Evolutionary conservation across 2,113 vertebrate genomes (phyloP).

Genomic region (Rhinopomastus cyanomelas): DNA sequence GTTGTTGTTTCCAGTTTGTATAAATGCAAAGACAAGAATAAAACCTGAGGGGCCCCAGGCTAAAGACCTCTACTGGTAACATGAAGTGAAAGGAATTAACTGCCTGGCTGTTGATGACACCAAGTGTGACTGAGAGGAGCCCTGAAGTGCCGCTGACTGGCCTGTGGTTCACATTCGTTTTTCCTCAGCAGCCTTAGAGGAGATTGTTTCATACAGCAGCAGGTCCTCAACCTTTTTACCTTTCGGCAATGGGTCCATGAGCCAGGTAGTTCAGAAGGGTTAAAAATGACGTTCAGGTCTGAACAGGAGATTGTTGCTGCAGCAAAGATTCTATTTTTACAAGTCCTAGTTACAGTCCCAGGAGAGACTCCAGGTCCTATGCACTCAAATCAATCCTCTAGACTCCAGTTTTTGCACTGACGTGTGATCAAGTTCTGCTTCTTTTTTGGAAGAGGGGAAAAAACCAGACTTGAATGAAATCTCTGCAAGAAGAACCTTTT

Average conservation of each 20-base stretch:
- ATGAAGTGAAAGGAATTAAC: background rate
- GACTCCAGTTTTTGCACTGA: background rate
- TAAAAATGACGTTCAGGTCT: background rate
- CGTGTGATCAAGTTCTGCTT: background rate
- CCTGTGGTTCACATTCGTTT: fast-evolving
- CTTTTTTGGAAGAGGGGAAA: background rate
- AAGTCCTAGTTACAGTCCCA: background rate
- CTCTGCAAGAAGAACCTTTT: background rate
- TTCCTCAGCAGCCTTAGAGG: background rate
- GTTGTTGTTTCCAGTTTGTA: background rate
- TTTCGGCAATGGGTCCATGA: background rate
- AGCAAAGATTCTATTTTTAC: conserved; percentile 14
- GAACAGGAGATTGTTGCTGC: background rate
- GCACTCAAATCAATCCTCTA: background rate
- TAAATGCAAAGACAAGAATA: background rate
- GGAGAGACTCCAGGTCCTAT: background rate
- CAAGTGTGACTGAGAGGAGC: background rate
- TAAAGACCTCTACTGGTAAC: background rate
- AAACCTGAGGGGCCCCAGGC: background rate
- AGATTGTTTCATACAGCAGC: background rate
- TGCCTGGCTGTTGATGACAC: fast-evolving
- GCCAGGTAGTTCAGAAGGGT: background rate
- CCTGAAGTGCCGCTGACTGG: fast-evolving
- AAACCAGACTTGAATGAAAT: background rate
- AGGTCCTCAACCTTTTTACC: background rate